phyloP scores from a whole-genome alignment of 2,888 invertebrate genomes.

The Thymelicus sylvestris region DNA sequence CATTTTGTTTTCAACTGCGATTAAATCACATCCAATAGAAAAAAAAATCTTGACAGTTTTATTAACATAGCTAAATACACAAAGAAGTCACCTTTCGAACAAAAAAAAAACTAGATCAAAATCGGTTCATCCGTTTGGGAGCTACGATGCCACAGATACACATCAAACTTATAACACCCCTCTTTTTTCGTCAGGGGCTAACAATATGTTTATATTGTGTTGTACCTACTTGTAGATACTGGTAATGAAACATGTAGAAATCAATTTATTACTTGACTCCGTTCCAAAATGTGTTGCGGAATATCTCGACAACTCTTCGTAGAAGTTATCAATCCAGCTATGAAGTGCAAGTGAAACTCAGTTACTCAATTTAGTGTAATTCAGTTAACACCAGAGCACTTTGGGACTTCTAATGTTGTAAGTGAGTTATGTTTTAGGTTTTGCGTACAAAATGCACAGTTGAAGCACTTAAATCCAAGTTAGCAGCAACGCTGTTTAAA shows the following conservation, averaged over 20 bases:
- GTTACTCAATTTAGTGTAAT: conserved; percentile 27
- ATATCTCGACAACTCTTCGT: conserved; percentile 17
- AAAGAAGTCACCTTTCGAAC: no score
- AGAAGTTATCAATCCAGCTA: conserved; percentile 26
- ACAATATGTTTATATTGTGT: no score
- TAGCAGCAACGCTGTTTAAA: not conserved
- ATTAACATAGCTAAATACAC: no score
- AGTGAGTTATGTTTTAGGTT: conserved; percentile 20
- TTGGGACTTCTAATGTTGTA: conserved; percentile 28
- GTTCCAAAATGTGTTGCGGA: conserved; percentile 7
- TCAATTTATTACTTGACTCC: not conserved
- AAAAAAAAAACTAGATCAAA: no score
- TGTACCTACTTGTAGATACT: no score
- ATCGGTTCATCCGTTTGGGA: no score
- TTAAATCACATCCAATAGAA: conserved; percentile 72
- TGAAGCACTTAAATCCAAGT: not conserved
- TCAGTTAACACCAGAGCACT: conserved; percentile 23
- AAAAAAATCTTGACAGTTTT: no score
- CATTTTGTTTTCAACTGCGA: conserved; percentile 71
- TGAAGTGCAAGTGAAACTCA: conserved; percentile 31
- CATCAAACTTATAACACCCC: no score
- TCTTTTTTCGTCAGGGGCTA: no score
- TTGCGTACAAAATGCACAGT: not conserved
- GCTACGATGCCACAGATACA: no score
- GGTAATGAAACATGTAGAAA: no score